Conservation (phyloP, 2,797 vertebrate genomes). For the Labeo calbasu region DNA sequence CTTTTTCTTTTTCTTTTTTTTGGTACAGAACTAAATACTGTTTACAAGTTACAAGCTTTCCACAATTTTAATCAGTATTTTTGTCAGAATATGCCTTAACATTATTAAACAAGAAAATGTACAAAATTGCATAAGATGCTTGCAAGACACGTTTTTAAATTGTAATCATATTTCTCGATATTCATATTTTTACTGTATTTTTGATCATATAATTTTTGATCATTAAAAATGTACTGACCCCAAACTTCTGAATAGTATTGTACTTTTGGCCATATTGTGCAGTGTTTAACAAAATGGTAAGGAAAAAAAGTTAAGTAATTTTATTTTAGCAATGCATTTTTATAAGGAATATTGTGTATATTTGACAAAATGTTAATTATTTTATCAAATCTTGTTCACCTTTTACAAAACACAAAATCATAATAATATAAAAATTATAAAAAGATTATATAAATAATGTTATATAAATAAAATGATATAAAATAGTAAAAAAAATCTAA, state of each 20-base stretch:
- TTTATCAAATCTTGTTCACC: not conserved
- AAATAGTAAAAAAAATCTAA: too few species aligned
- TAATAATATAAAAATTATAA: too few species aligned
- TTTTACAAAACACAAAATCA: not conserved
- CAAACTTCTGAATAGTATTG: too few species aligned
- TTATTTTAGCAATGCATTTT: not conserved
- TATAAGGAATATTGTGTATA: not conserved
- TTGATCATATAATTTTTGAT: not conserved
- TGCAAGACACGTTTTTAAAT: too few species aligned
- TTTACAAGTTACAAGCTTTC: not conserved
- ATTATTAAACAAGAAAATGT: not conserved
- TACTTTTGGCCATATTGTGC: not conserved
- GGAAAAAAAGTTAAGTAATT: not conserved
- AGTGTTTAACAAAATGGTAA: not conserved
- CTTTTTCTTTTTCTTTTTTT: not conserved
- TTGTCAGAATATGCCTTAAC: not conserved
- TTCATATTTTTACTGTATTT: not conserved
- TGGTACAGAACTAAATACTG: not conserved
- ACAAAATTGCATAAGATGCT: not conserved
- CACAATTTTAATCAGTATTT: not conserved
- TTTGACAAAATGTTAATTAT: not conserved
- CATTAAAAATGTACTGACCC: not conserved
- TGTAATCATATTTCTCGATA: not conserved
- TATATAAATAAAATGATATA: too few species aligned
- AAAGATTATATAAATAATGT: too few species aligned